Conservation (phyloP, 2,797 vertebrate species). For the Tapera naevia region DNA sequence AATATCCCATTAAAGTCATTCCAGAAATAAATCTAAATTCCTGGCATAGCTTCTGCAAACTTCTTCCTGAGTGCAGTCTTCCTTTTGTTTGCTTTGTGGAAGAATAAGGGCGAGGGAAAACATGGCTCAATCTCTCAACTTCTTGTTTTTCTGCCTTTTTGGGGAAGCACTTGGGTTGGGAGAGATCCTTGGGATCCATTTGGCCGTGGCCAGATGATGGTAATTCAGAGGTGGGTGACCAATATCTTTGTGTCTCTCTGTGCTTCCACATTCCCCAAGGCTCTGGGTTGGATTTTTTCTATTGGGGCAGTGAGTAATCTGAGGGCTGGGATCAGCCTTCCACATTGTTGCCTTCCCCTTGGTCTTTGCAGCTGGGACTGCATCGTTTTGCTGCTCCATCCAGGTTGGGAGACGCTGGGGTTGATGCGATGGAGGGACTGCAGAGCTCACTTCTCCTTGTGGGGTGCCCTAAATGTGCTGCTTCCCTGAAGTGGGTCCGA, state of each 20-base stretch:
- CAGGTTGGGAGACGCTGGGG: background rate
- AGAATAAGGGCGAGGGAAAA: background rate
- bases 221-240: background rate
- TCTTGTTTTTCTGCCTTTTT: background rate
- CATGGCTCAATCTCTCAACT: background rate
- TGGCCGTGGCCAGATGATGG: fast-evolving
- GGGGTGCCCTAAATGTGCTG: background rate
- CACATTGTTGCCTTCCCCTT: fast-evolving
- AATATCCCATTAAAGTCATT: background rate
- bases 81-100: background rate
- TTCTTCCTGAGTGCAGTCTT: background rate
- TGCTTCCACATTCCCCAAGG: fast-evolving
- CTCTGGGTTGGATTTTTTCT: background rate
- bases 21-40: slow-evolving; percentile 24
- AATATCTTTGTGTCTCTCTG: background rate
- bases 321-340: background rate
- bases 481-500: fast-evolving
- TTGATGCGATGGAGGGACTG: background rate
- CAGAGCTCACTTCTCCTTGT: fast-evolving
- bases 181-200: fast-evolving
- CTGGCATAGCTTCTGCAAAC: background rate
- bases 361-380: background rate
- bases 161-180: background rate
- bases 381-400: background rate
- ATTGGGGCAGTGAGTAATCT: too few species aligned